Base-by-base conservation (phyloP, 2,888 invertebrate species). In the Orthonevra nobilis region DNA sequence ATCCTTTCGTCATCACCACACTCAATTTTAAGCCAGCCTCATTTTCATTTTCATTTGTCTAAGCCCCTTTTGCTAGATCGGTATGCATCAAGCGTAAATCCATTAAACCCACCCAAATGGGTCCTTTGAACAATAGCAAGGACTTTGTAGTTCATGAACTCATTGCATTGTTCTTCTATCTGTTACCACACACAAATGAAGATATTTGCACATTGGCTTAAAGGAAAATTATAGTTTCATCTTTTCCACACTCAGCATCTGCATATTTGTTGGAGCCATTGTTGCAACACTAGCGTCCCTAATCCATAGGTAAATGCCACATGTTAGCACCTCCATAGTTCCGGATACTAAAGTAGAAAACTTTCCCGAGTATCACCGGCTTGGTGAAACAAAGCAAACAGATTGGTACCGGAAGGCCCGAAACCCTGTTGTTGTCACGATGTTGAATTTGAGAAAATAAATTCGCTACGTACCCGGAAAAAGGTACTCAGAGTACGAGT, bases 361-460 rank as follows among this genome's bases (percentile, higher is more conserved):
- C 61, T 61, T 63, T 72, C 30, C 30, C 61, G 28, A 48, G 58
- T 68, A 30, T 63, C 61, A 63, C 46, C 38, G 34, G 44, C 46
- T 63, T 72, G 61, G n/a, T n/a, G 12, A 61, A 54, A 63, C 70
- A 64, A 54, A 64, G 34, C 64, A 72, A 72, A 72, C 63, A 72
- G 38, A 72, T 72, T 72, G 54, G 38, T 72, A 63, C 70, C 54
- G 54, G 46, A 32, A 46, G 44, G 26, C 36, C 15, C 23, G 14
- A n/a, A 42, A 42, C 20, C 28, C 26, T 26, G 5, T 26, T 15
- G 26, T 26, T 2, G 46, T n/a, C 15, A 15, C 9, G 15, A 56
- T 38, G 46, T 56, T 56, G 46, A 56, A 66, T 66, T 68, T 46
- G 20, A 50, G 60, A 69, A 60, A 60, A 69, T 69, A 69, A 69